Conservation (phyloP, 2,113 vertebrate genomes). For the Coryphaenoides rupestris region DNA sequence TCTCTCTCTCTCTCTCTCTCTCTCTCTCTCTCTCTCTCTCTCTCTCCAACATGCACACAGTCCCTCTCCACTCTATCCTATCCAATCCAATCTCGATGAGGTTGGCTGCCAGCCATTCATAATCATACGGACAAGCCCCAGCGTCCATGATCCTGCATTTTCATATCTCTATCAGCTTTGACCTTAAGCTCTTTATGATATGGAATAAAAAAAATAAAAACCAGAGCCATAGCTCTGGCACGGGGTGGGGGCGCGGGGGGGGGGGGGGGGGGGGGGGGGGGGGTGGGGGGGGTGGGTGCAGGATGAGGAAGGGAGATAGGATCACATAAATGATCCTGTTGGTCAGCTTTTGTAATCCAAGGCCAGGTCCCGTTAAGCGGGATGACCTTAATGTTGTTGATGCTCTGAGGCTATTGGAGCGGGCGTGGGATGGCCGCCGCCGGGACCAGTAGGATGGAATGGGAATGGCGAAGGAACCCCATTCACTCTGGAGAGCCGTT, state of each 20-base stretch:
- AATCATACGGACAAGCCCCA: slow-evolving; percentile 39
- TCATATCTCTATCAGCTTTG: slow-evolving; percentile 50
- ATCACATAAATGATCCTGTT: slow-evolving; percentile 34
- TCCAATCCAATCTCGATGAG: not conserved
- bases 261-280: too few species aligned
- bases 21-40: slow-evolving; percentile 4
- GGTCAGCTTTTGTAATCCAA: slow-evolving; percentile 40
- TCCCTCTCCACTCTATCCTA: not conserved
- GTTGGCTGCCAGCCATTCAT: slow-evolving; percentile 37
- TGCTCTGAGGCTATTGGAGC: too few species aligned
- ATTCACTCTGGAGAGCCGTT: too few species aligned
- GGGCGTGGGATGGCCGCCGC: too few species aligned
- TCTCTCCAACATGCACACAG: not conserved
- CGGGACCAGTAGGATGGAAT: too few species aligned
- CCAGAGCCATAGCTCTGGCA: slow-evolving; percentile 12
- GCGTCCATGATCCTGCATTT: slow-evolving; percentile 34
- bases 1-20: not conserved
- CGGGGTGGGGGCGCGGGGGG: too few species aligned
- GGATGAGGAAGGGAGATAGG: too few species aligned
- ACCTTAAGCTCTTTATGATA: slow-evolving; percentile 57
- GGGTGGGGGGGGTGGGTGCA: too few species aligned
- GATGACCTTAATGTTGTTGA: slow-evolving; percentile 27
- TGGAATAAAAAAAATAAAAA: slow-evolving; percentile 37
- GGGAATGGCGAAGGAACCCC: too few species aligned
- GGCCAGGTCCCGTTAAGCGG: slow-evolving; percentile 30